Base-by-base conservation (phyloP, 2,888 invertebrate genomes). In the Mactromeris polynyma region DNA sequence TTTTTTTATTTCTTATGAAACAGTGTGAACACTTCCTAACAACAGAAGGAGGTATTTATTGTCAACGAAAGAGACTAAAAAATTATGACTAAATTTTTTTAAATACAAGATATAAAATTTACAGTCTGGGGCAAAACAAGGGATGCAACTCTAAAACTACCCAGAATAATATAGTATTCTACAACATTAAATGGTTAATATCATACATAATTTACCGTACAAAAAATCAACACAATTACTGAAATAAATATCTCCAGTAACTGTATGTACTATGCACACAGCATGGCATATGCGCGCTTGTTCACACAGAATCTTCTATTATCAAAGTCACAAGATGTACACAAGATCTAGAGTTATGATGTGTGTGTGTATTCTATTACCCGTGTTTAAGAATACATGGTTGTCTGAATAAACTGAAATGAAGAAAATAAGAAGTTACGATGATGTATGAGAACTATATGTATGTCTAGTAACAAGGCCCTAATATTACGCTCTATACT, bases 401-500 rank as follows among this genome's bases (percentile, higher is more conserved):
- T 95, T 3, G 95, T 95, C 92, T 95, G 96, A 88, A 95, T 93
- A 88, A 96, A 96, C 96, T 96, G 95, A 92, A 93, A 94, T 46
- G 86, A 89, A 83, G 77, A 46, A 46, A 85, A 54, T 21, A 21
- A 83, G n/a, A n/a, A n/a, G 46, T 81, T n/a, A 81, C 21, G 26
- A 26, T 54, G 42, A 78, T 42, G 51, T 21, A 17, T 40, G 19
- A 26, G 7, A 14, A 58, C n/a, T 26, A 46, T 46, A 11, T 42
- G 7, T 7, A 42, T 42, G 46, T 3, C 11, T 46, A 46, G 17
- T 46, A 46, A n/a, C n/a, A n/a, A n/a, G n/a, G n/a, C n/a, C n/a
- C n/a, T n/a, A n/a, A n/a, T n/a, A n/a, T n/a, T n/a, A n/a, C n/a
- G n/a, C n/a, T n/a, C n/a, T n/a, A n/a, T n/a, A n/a, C n/a, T n/a